Percentiles rank a stretch among this genome's conserved stretches.
Evolutionary conservation across 2,888 invertebrate genomes (phyloP).

Genomic region (Bursaphelenchus okinawaensis): DNA sequence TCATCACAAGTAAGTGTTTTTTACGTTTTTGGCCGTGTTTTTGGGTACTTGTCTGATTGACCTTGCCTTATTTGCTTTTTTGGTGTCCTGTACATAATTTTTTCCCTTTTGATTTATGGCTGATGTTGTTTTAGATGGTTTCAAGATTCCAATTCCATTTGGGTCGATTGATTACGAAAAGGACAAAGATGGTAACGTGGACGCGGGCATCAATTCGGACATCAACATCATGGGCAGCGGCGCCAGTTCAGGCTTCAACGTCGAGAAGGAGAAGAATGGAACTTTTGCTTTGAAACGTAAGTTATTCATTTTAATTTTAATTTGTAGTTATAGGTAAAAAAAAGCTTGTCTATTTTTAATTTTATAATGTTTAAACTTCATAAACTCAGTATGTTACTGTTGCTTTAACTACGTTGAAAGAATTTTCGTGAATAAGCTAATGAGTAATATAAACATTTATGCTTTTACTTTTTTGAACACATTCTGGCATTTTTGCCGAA

Average conservation of each 20-base stretch:
- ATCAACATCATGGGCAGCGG: slow-evolving; percentile 24
- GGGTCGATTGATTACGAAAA: slow-evolving; percentile 16
- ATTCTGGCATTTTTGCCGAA: too few relatives aligned
- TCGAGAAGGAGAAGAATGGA: slow-evolving; percentile 21
- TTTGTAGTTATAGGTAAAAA: too few relatives aligned
- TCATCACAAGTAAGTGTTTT: not conserved
- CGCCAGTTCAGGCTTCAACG: slow-evolving; percentile 11
- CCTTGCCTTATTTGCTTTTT: too few relatives aligned
- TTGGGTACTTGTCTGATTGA: too few relatives aligned
- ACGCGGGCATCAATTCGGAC: slow-evolving; percentile 14
- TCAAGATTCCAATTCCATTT: slow-evolving; percentile 23
- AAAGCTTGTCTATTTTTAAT: too few relatives aligned
- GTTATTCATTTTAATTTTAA: too few relatives aligned
- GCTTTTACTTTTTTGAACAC: too few relatives aligned
- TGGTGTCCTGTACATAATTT: not conserved
- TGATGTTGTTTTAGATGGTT: not conserved
- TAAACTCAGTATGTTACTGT: too few relatives aligned
- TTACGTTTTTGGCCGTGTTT: too few relatives aligned
- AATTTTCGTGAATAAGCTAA: too few relatives aligned
- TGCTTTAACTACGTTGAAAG: not conserved
- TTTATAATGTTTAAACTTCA: too few relatives aligned
- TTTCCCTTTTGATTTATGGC: not conserved
- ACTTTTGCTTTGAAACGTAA: slow-evolving; percentile 17
- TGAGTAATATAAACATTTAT: too few relatives aligned
- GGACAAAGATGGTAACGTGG: slow-evolving; percentile 14